Base-by-base conservation (phyloP, 2,113 vertebrate genomes). In the Maccullochella peelii region DNA sequence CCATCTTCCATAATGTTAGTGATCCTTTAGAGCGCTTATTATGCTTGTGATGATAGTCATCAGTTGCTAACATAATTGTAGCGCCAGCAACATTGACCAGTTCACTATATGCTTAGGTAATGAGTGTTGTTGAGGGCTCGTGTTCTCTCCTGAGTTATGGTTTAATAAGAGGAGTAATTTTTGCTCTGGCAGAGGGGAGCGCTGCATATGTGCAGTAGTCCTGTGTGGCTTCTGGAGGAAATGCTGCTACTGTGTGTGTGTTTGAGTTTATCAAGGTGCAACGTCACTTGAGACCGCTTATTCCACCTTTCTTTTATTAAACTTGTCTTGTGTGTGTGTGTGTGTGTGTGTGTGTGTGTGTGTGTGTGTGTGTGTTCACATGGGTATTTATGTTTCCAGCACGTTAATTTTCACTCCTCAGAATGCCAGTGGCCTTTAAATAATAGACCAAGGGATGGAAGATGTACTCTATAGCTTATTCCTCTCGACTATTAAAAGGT, bases 21-120 rank as follows among this genome's bases (percentile, higher is more conserved):
- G 84, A 73, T 89, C 78, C 79, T 1, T 10, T 80, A 82, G 83
- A 86, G 82, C 40, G 2, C 86, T 88, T 77, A 93, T 94, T 91
- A 91, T 21, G 2, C 79, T 70, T 70, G 79, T 85, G 89, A 93
- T 94, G 90, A 92, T 91, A 89, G 92, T 91, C 77, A 89, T 92
- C 88, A 91, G 83, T n/a, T 23, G 77, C 80, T 72, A 83, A 77
- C 86, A 27, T 93, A 91, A 94, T 91, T 90, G 91, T 87, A 80
- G 86, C 84, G 2, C 49, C 73, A 68, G 87, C 73, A 77, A 49
- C 70, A 74, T 21, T 27, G 82, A 80, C 21, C 81, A 74, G 75
- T 65, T 82, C 38, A 23, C 83, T 86, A 76, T 79, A 88, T 78
- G 72, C 84, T 72, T 70, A 47, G 77, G 70, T 86, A 88, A 90